Base-by-base conservation (phyloP, 2,113 vertebrate genomes). In the Sprattus sprattus region DNA sequence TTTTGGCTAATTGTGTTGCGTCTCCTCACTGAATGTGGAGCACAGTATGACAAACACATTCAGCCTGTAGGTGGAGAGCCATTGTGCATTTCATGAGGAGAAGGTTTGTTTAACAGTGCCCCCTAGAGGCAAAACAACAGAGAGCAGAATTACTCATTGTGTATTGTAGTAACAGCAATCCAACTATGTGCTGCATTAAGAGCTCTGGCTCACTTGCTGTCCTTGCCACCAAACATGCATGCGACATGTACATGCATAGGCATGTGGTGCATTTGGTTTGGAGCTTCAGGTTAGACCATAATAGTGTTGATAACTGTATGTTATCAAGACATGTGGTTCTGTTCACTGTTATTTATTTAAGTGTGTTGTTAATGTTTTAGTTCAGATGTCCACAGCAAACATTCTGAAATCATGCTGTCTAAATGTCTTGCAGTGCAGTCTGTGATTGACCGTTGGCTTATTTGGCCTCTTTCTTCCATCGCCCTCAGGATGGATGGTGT, bases 21-120 rank as follows among this genome's bases (percentile, higher is more conserved):
- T 39, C 11, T 78, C 16, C 39, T 78, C 71, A 39, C 71, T 78
- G 71, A 32, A 71, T 71, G n/a, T 32, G 32, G 28, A 32, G 28
- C 71, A 44, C 32, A 39, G 28, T 44, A 13, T 64, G 60, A 64
- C 60, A 64, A 22, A 64, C 7, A 64, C 47, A 39, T 32, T 16
- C 28, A 39, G 25, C 64, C 32, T 71, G 64, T 71, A 71, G 25
- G 25, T 39, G 71, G 71, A 78, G 71, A 78, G 28, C 32, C 71
- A 78, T 78, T 78, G 71, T 32, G 15, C 13, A 20, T 75, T 10
- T 39, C 11, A 13, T 39, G 28, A 2, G 13, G 11, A 39, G 16
- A 78, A 44, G 71, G 71, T 78, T 78, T 78, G 71, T 78, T 78
- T 15, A 78, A 32, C 71, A 78, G 71, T 78, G 71, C 71, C 71